phyloP scores from a whole-genome alignment of 2,113 vertebrate genomes.

The Andinoacara biseriatus region DNA sequence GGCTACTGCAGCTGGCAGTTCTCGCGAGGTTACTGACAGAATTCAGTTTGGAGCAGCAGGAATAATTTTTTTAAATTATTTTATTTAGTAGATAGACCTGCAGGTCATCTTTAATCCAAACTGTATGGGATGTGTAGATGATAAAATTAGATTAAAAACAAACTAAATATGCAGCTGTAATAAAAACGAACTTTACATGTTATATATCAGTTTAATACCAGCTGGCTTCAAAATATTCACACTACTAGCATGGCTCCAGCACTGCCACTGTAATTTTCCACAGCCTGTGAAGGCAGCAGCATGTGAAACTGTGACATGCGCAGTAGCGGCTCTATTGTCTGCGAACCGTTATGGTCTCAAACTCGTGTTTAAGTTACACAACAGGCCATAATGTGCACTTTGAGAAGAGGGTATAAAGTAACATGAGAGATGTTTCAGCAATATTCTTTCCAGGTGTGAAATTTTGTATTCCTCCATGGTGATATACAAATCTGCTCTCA shows the following conservation, averaged over 20 bases:
- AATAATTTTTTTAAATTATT: too few relatives aligned
- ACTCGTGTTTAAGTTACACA: not conserved
- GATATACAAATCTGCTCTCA: too few relatives aligned
- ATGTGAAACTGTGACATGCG: constrained; percentile 33
- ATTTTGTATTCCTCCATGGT: too few relatives aligned
- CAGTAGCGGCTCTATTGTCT: constrained; percentile 25
- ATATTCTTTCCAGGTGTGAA: too few relatives aligned
- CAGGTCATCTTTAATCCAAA: not conserved
- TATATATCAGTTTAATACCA: not conserved
- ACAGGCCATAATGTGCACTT: not conserved
- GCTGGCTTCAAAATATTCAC: not conserved
- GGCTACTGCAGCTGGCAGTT: too few relatives aligned
- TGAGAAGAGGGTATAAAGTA: too few relatives aligned
- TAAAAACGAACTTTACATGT: not conserved
- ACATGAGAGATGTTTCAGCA: too few relatives aligned
- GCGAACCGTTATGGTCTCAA: constrained; percentile 5
- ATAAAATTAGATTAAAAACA: not conserved
- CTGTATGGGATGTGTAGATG: not conserved
- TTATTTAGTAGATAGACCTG: too few relatives aligned
- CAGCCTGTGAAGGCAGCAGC: not conserved
- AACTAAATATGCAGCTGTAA: not conserved
- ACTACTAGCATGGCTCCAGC: not conserved
- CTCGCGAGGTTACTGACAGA: too few relatives aligned
- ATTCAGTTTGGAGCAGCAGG: too few relatives aligned
- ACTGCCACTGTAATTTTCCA: not conserved